Evolutionary conservation across 1,140 invertebrate species (phyloP), one percentile per base, ranked within the genome.

Genomic region (Polypedilum vanderplanki): DNA sequence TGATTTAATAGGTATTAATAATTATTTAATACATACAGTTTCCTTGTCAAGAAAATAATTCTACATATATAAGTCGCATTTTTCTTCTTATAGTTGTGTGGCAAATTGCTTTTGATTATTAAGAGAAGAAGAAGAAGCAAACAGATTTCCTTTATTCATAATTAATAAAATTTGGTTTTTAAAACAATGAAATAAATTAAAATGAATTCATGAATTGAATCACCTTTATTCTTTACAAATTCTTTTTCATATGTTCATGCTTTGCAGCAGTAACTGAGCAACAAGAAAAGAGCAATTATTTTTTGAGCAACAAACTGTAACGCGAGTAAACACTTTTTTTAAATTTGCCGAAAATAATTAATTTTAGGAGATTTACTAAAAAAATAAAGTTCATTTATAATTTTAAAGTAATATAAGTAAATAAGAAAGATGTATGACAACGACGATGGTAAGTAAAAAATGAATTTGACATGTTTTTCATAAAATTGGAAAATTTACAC

Each of bases 361-460:
- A 33, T 3, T 33, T 33, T 33, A 33, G 24, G 5, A 33, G 24
- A 33, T 33, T 33, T 33, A 33, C 5, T 33, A 5, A 33, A 33
- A 33, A 3, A 33, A 78, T 78, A 80, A n/a, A n/a, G 10, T 33
- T 41, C 12, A 57, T 4, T 57, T 57, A 4, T n/a, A 15, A 4
- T 15, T 57, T n/a, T 12, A 57, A 12, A 57, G 46, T 57, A 15
- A 15, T 1, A 57, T 57, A 70, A 70, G 65, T n/a, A 18, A n/a
- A 3, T 40, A 40, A 10, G 0, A 74, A 74, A 18, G 15, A 80
- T 82, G 81, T 82, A 82, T 77, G 81, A 82, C 75, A 81, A 81
- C 74, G 81, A 82, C 57, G 81, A 82, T 76, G 80, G 81, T 82
- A 78, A 75, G 74, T 4, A 75, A 17, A 40, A 24, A 15, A 22